Evolutionary conservation across 2,888 invertebrate species (phyloP).

Genomic region (Hyles lineata): DNA sequence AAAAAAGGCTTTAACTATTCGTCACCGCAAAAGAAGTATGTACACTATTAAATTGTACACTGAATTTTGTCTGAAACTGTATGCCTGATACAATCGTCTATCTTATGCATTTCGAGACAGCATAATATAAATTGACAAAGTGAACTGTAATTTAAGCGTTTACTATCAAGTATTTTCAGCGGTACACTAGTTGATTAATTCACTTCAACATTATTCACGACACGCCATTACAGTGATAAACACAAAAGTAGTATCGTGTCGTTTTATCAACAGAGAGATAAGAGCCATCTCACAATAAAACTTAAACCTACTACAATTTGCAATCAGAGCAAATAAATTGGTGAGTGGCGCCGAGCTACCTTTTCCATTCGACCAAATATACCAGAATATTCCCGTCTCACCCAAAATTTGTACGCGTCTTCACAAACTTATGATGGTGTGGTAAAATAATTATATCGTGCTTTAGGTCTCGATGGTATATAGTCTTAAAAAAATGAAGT

Average conservation of each 20-base stretch:
- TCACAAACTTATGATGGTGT: too few species aligned
- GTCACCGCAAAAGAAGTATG: too few species aligned
- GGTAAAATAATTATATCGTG: too few species aligned
- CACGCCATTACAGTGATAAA: background rate
- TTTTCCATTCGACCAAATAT: background rate
- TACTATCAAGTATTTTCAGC: background rate
- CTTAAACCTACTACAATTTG: background rate
- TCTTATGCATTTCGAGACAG: too few species aligned
- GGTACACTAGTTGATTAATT: background rate
- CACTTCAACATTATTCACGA: background rate
- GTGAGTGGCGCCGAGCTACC: constrained; percentile 2
- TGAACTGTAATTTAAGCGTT: too few species aligned
- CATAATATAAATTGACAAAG: too few species aligned
- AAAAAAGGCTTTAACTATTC: too few species aligned
- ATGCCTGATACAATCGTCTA: too few species aligned
- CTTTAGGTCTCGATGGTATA: too few species aligned
- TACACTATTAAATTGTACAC: too few species aligned
- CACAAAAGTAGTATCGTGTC: constrained; percentile 9
- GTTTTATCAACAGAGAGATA: background rate
- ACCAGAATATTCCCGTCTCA: background rate
- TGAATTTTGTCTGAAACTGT: too few species aligned
- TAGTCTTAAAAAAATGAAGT: too few species aligned
- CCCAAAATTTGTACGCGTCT: background rate
- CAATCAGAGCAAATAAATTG: constrained; percentile 1
- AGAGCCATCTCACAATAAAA: background rate